These are phyloP conservation scores for Leptinotarsa haldemani DNA, from an alignment of 2,888 invertebrate genomes.

Conservation along the genomic window DNA sequence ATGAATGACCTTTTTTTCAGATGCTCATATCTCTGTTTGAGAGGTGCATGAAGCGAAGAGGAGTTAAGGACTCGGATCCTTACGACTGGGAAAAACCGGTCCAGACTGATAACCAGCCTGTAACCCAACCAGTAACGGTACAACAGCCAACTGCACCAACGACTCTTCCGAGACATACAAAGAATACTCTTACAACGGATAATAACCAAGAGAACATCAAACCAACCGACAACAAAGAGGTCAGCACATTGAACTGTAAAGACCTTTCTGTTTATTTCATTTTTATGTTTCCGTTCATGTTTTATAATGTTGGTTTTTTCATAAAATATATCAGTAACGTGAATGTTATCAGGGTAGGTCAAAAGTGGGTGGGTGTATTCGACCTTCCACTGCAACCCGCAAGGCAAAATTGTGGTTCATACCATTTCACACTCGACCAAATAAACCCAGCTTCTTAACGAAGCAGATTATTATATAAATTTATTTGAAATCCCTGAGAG, in stretches of 20 bases:
- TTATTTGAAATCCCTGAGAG: no score
- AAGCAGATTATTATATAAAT: no score
- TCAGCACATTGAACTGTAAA: slow-evolving; percentile 52
- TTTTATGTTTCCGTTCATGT: not conserved
- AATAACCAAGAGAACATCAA: slow-evolving; percentile 78
- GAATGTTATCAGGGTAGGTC: no score
- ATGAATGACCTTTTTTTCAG: no score
- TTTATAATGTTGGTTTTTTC: no score
- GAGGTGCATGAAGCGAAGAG: slow-evolving; percentile 92
- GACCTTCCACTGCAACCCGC: no score
- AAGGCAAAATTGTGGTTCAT: no score
- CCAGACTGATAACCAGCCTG: slow-evolving; percentile 57
- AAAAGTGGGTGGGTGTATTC: no score
- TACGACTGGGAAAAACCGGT: slow-evolving; percentile 93
- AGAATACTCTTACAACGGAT: slow-evolving; percentile 68
- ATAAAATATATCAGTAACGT: no score
- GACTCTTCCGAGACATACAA: slow-evolving; percentile 62
- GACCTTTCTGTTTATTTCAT: slow-evolving; percentile 32
- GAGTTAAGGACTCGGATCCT: slow-evolving; percentile 89
- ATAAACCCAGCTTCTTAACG: no score
- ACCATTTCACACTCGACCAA: no score
- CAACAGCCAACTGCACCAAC: slow-evolving; percentile 56
- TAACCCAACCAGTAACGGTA: slow-evolving; percentile 54
- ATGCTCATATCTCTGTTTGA: slow-evolving; percentile 89
- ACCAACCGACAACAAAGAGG: slow-evolving; percentile 73